These are phyloP conservation scores for Drosophila paranaensis DNA, from an alignment of 2,888 invertebrate species.

Conservation along the genomic window DNA sequence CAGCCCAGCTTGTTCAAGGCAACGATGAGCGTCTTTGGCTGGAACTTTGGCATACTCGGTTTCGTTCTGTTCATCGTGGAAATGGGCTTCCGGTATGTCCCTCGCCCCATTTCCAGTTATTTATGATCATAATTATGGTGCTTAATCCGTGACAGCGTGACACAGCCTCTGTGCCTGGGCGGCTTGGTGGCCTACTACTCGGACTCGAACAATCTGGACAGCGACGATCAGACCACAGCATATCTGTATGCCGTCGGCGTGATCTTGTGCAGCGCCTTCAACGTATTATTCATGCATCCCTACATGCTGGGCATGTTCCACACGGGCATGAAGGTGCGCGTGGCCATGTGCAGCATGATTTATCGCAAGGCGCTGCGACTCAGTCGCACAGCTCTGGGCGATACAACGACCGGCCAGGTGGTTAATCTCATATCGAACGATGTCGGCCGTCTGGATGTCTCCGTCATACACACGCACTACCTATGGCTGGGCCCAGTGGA, in stretches of 20 bases:
- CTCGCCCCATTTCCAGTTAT: slow-evolving; percentile 43
- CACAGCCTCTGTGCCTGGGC: slow-evolving; percentile 88
- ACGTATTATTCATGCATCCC: slow-evolving; percentile 93
- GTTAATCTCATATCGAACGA: slow-evolving; percentile 98
- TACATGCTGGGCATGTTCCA: slow-evolving; percentile 91
- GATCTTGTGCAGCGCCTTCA: slow-evolving; percentile 90
- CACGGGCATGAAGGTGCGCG: slow-evolving; percentile 85
- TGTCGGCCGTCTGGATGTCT: slow-evolving; percentile 89
- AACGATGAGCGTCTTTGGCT: slow-evolving; percentile 87
- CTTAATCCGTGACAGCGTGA: slow-evolving; percentile 85
- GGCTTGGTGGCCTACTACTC: slow-evolving; percentile 87
- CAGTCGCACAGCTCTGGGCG: slow-evolving; percentile 90
- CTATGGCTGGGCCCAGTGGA: slow-evolving; percentile 96
- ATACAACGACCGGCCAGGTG: slow-evolving; percentile 90
- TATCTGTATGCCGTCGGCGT: slow-evolving; percentile 91
- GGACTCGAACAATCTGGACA: slow-evolving; percentile 45
- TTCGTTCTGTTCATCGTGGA: slow-evolving; percentile 87
- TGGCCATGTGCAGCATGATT: slow-evolving; percentile 89
- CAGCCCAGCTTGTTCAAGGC: slow-evolving; percentile 85
- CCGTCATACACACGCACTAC: slow-evolving; percentile 95
- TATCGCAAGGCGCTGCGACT: slow-evolving; percentile 89
- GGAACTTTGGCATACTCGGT: slow-evolving; percentile 87
- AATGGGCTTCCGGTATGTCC: slow-evolving; percentile 86
- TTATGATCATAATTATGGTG: slow-evolving; percentile 56
- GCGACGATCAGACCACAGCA: slow-evolving; percentile 86